Base-by-base conservation (phyloP, 2,797 vertebrate genomes). In the Rhinichthys osculus region DNA sequence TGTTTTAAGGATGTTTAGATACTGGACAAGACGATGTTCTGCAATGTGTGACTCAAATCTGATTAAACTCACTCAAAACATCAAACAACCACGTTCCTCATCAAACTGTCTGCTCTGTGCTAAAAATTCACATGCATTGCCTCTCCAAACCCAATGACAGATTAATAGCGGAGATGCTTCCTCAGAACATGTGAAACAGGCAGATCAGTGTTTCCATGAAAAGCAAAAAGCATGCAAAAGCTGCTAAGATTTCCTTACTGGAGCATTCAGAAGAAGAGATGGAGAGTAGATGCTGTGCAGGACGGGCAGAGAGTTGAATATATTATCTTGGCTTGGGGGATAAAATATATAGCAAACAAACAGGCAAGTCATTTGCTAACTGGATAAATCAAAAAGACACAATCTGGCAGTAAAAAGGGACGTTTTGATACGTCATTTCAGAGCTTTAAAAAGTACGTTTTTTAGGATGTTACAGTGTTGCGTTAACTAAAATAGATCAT, bases 151-250 rank as follows among this genome's bases (percentile, higher is more conserved):
- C 62, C 79, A 35, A 14, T 59, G 85, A 66, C 44, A 76, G 57
- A 76, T 59, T 72, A 57, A 73, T 76, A 23, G 57, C 16, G 33
- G 19, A 77, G 80, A 82, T 44, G 85, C 74, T 77, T 69, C 62
- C 40, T 71, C 38, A 62, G 38, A 85, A 52, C 40, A 77, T 40
- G 42, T 62, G 40, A 81, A 70, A 21, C 7, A 71, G 62, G 17
- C 59, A 54, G 17, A 47, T 76, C 71, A 81, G 4, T 69, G 50
- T 77, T 82, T 35, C n/a, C 62, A 40, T 13, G 13, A 23, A 79
- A 52, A 10, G 47, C 47, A 67, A 76, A 74, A 73, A 50, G 47
- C 47, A 62, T 42, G 33, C 23, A 27, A 50, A 83, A 44, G 81
- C 47, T 27, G 66, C 27, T 10, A 54, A 19, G 16, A 23, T 67